phyloP scores from a whole-genome alignment of 2,888 invertebrate genomes.

The Apodemia duryi region DNA sequence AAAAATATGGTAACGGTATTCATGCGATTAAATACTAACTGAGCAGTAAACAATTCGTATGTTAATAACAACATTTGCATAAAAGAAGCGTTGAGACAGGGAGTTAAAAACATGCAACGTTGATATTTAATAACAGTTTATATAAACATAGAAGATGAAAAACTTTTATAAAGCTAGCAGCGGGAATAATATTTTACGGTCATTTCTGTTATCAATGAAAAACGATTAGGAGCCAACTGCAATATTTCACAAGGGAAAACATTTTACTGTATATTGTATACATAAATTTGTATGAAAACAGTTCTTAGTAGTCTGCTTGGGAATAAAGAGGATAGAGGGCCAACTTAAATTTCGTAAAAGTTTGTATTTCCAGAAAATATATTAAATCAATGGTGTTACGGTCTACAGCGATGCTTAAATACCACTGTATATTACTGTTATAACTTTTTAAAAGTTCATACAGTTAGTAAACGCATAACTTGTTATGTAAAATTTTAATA shows the following conservation, averaged over 20 bases:
- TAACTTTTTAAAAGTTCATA: too few species aligned
- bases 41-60: conserved; percentile 61
- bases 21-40: conserved; percentile 61
- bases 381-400: too few species aligned
- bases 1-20: conserved; percentile 52
- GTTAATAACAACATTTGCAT: conserved; percentile 44
- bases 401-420: too few species aligned
- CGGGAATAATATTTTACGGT: background rate
- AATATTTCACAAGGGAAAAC: background rate
- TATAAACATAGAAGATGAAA: background rate
- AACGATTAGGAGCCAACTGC: background rate
- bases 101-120: conserved; percentile 22
- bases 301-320: too few species aligned
- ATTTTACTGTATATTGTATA: too few species aligned
- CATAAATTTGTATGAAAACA: too few species aligned
- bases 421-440: too few species aligned
- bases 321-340: too few species aligned
- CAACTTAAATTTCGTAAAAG: too few species aligned
- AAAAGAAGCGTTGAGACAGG: conserved; percentile 25
- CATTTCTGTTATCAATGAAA: background rate
- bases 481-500: too few species aligned
- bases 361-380: too few species aligned
- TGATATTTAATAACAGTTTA: conserved; percentile 15
- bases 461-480: too few species aligned
- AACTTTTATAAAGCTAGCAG: background rate